Percentiles rank a stretch among this genome's conserved stretches.
phyloP scores from a whole-genome alignment of 2,888 invertebrate species.

The Tenthredo mesomela region DNA sequence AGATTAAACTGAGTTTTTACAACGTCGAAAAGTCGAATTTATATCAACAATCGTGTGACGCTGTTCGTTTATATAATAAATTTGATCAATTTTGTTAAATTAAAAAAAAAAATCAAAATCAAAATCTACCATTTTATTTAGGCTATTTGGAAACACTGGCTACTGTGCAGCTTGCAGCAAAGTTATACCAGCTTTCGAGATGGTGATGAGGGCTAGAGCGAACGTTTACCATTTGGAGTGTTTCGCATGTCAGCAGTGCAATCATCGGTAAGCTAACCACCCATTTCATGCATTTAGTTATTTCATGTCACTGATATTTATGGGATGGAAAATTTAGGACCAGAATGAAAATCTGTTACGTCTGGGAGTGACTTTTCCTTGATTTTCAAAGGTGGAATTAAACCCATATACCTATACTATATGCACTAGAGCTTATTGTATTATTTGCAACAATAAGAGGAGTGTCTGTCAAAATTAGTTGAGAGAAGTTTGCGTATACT shows the following conservation, averaged over 20 bases:
- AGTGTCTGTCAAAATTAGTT: constrained; percentile 21
- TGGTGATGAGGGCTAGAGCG: constrained; percentile 96
- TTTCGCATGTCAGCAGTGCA: constrained; percentile 96
- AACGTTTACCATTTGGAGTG: constrained; percentile 97
- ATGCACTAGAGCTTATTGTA: background rate
- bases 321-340: background rate
- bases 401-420: background rate
- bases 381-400: constrained; percentile 7
- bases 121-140: constrained; percentile 75
- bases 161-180: constrained; percentile 96
- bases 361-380: background rate
- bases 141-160: constrained; percentile 94
- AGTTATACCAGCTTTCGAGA: constrained; percentile 96
- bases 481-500: background rate
- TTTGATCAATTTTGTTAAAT: background rate
- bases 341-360: background rate
- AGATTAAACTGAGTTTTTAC: background rate
- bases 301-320: background rate
- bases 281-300: background rate
- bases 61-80: background rate
- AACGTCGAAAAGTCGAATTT: background rate
- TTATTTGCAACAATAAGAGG: background rate
- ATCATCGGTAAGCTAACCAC: constrained; percentile 87
- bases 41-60: background rate
- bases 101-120: background rate